Evolutionary conservation across 2,113 vertebrate species (phyloP).

Genomic region (Heterocephalus glaber): DNA sequence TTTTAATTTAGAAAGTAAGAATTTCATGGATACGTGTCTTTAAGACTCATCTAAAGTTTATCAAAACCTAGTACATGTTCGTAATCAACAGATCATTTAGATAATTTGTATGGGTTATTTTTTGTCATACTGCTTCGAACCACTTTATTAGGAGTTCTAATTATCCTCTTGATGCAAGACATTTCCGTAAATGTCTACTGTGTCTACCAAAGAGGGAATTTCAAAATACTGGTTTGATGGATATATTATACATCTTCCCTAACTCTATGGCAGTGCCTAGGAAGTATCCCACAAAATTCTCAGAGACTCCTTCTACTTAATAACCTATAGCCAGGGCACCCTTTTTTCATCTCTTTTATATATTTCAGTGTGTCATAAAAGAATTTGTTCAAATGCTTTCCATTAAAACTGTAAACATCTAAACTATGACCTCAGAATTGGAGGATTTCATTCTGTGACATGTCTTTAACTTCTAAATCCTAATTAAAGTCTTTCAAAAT

Average conservation of each 20-base stretch:
- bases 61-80: conserved; percentile 2
- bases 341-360: neutral
- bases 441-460: neutral
- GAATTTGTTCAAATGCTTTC: neutral
- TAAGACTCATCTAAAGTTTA: neutral
- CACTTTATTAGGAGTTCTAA: neutral
- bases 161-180: neutral
- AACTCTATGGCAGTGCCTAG: neutral
- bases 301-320: neutral
- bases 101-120: neutral
- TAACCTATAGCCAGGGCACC: neutral
- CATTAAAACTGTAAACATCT: conserved; percentile 15
- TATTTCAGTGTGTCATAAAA: conserved; percentile 13
- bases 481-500: conserved; percentile 10
- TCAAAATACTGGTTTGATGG: neutral
- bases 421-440: neutral
- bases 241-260: neutral
- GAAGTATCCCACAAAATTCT: neutral
- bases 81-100: neutral
- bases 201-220: neutral
- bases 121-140: neutral
- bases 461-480: neutral
- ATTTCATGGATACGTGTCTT: neutral
- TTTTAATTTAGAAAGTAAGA: conserved; percentile 7
- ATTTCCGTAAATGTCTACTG: neutral